These are phyloP conservation scores for Pardalotus punctatus DNA, from an alignment of 2,113 vertebrate species.

Conservation along the genomic window DNA sequence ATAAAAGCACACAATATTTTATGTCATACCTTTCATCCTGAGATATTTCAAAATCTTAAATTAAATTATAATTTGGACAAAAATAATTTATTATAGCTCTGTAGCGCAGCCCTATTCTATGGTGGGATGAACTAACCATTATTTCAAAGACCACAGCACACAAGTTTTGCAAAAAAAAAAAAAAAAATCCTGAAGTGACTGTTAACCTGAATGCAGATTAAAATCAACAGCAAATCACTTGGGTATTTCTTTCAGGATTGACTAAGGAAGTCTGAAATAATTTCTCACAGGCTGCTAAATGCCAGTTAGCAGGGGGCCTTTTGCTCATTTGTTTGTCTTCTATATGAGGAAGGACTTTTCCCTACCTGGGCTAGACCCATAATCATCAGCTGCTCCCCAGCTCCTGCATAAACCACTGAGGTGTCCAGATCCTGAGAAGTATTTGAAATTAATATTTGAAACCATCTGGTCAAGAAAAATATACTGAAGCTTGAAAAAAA, in stretches of 20 bases:
- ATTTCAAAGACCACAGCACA: background rate
- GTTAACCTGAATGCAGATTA: background rate
- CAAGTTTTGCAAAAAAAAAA: background rate
- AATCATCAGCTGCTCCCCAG: constrained; percentile 20
- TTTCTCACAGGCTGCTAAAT: constrained; percentile 23
- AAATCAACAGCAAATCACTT: background rate
- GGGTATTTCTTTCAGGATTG: background rate
- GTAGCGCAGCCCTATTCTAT: background rate
- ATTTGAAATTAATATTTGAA: constrained; percentile 43
- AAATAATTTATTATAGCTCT: background rate
- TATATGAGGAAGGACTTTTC: background rate
- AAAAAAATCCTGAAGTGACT: background rate
- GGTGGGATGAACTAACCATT: background rate
- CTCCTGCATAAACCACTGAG: background rate
- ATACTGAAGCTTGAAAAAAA: background rate
- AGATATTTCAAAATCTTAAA: background rate
- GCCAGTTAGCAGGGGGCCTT: background rate
- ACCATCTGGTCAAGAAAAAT: constrained; percentile 45
- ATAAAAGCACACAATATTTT: background rate
- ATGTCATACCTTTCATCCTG: background rate
- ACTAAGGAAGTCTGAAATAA: background rate
- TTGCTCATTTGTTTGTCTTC: background rate
- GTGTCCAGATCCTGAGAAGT: background rate
- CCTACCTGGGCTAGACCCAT: background rate
- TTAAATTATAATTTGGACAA: background rate